Conservation (phyloP, 2,888 invertebrate species). For the Drosophila pegasa region DNA sequence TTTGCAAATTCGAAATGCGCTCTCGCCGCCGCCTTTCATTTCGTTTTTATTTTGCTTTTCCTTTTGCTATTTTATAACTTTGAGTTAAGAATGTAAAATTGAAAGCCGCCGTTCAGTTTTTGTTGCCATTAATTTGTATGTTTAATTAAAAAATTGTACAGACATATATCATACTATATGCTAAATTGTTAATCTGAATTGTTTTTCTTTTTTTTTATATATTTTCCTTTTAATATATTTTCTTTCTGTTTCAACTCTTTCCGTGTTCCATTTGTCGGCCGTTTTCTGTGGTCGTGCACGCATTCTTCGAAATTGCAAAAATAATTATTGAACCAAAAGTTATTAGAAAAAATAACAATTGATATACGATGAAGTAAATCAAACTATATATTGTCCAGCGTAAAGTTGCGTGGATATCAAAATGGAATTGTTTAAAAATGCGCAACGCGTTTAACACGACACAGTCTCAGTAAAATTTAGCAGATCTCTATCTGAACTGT, state of each 20-base stretch:
- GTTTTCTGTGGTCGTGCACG: slow-evolving; percentile 48
- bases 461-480: slow-evolving; percentile 52
- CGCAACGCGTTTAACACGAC: slow-evolving; percentile 58
- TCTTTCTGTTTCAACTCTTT: slow-evolving; percentile 33
- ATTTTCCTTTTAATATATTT: slow-evolving; percentile 9
- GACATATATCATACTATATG: slow-evolving; percentile 80
- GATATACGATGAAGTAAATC: slow-evolving; percentile 12
- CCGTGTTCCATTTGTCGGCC: slow-evolving; percentile 59
- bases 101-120: slow-evolving; percentile 82
- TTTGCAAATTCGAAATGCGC: slow-evolving; percentile 66
- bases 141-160: slow-evolving; percentile 83
- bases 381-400: slow-evolving; percentile 48
- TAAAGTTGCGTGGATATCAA: slow-evolving; percentile 31
- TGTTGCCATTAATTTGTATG: slow-evolving; percentile 80
- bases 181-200: slow-evolving; percentile 59
- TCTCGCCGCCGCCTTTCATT: slow-evolving; percentile 23
- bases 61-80: slow-evolving; percentile 35
- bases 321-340: slow-evolving; percentile 60
- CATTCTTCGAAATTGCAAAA: slow-evolving; percentile 74
- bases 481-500: slow-evolving; percentile 28
- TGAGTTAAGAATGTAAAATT: slow-evolving; percentile 79
- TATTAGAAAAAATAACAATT: slow-evolving; percentile 13
- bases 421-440: slow-evolving; percentile 77
- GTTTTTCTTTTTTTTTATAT: slow-evolving; percentile 24
- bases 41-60: slow-evolving; percentile 6